Percentiles rank a stretch among this genome's conserved stretches.
phyloP scores from a whole-genome alignment of 2,888 invertebrate species.

The Didymodactylos carnosus region DNA sequence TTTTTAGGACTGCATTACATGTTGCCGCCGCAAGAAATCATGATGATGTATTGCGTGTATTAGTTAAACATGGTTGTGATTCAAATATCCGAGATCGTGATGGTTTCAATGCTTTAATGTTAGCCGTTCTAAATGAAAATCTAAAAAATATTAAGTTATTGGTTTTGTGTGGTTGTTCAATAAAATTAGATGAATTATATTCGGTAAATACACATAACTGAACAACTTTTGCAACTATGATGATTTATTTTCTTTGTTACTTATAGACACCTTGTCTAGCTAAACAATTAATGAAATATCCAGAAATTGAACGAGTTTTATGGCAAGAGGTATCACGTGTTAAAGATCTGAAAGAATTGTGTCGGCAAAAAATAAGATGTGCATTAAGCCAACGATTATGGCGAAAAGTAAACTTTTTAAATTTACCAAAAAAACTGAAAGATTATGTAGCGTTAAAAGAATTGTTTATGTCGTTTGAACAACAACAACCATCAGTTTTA shows the following conservation, averaged over 20 bases:
- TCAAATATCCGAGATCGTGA: slow-evolving; percentile 4
- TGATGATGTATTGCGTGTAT: not conserved
- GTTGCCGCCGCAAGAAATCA: slow-evolving; percentile 7
- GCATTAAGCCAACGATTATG: slow-evolving; percentile 20
- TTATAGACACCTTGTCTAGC: not conserved
- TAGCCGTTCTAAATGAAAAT: slow-evolving; percentile 4
- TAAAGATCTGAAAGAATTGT: slow-evolving; percentile 9
- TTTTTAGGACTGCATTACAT: slow-evolving; percentile 8
- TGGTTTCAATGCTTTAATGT: not conserved
- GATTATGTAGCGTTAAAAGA: slow-evolving; percentile 25
- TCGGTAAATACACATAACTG: no score
- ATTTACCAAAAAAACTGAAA: slow-evolving; percentile 23
- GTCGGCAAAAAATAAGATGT: slow-evolving; percentile 21
- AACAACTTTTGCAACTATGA: no score
- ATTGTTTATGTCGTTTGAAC: not conserved
- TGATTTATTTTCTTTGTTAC: not conserved
- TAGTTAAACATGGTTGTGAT: slow-evolving; percentile 3
- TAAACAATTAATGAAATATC: slow-evolving; percentile 2
- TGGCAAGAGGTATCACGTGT: slow-evolving; percentile 17
- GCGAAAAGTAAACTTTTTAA: slow-evolving; percentile 20
- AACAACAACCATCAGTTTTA: not conserved
- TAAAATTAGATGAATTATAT: not conserved
- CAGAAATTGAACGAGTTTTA: not conserved
- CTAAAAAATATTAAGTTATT: not conserved
- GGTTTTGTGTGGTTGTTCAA: slow-evolving; percentile 1